These are phyloP conservation scores for Prionailurus bengalensis DNA, from an alignment of 2,113 vertebrate genomes.

Conservation along the genomic window DNA sequence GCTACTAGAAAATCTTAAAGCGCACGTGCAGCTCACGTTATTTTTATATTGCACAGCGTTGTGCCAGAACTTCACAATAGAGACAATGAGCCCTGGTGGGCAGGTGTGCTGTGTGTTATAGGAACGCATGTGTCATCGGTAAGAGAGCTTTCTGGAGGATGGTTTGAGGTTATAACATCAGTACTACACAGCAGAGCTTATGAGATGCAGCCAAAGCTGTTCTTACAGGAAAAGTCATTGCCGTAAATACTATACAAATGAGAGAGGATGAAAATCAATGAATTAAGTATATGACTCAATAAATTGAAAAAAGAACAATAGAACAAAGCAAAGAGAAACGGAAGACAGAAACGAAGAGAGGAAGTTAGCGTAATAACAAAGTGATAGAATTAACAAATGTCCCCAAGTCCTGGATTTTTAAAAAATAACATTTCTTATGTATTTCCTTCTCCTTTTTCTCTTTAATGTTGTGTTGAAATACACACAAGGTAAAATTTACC, in stretches of 20 bases:
- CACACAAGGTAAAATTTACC: neutral
- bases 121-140: neutral
- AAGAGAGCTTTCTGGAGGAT: neutral
- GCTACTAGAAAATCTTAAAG: neutral
- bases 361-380: neutral
- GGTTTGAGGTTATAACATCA: neutral
- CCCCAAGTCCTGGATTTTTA: neutral
- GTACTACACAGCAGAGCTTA: neutral
- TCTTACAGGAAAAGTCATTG: conserved; percentile 4
- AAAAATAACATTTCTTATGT: neutral
- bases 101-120: neutral
- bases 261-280: neutral
- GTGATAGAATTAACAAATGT: neutral
- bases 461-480: neutral
- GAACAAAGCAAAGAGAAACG: neutral
- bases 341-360: neutral
- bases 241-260: neutral
- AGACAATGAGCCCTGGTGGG: neutral
- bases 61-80: neutral
- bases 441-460: neutral
- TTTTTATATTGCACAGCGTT: neutral
- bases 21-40: neutral
- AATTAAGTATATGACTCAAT: neutral
- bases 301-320: neutral
- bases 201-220: neutral